Percentiles rank a stretch among this genome's conserved stretches.
These are phyloP conservation scores for Metaphire vulgaris DNA, from an alignment of 1,140 invertebrate genomes.

Conservation along the genomic window DNA sequence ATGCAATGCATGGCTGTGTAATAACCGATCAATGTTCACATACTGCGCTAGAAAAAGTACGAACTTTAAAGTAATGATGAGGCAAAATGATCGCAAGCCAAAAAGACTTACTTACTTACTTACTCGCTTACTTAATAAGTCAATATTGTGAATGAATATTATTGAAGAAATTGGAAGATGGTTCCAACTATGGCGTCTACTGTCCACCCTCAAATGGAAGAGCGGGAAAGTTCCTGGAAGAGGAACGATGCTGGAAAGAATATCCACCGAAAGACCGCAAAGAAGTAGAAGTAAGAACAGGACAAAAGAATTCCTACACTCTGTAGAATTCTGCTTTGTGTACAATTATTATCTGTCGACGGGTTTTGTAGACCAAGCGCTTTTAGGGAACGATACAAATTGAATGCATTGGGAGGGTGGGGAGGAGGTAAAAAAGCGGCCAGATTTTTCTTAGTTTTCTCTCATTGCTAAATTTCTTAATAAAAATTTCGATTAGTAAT, in stretches of 20 bases:
- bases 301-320: background rate
- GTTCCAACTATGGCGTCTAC: constrained; percentile 98
- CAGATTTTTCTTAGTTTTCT: too few species aligned
- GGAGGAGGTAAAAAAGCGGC: too few species aligned
- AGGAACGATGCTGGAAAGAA: constrained; percentile 87
- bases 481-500: too few species aligned
- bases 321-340: background rate
- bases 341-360: background rate
- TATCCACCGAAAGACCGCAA: constrained; percentile 58
- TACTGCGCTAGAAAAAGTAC: background rate
- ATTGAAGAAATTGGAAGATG: constrained; percentile 93
- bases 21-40: background rate
- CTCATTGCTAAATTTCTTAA: too few species aligned
- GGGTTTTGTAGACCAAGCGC: background rate
- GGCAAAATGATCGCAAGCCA: too few species aligned
- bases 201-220: constrained; percentile 73
- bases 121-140: background rate
- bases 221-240: constrained; percentile 97
- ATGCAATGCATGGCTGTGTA: background rate
- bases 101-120: too few species aligned
- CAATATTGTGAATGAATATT: too few species aligned
- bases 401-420: too few species aligned
- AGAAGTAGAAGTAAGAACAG: background rate
- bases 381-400: too few species aligned
- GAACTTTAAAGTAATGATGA: too few species aligned